Base-by-base conservation (phyloP, 2,888 invertebrate species). In the Caenorhabditis becei region DNA sequence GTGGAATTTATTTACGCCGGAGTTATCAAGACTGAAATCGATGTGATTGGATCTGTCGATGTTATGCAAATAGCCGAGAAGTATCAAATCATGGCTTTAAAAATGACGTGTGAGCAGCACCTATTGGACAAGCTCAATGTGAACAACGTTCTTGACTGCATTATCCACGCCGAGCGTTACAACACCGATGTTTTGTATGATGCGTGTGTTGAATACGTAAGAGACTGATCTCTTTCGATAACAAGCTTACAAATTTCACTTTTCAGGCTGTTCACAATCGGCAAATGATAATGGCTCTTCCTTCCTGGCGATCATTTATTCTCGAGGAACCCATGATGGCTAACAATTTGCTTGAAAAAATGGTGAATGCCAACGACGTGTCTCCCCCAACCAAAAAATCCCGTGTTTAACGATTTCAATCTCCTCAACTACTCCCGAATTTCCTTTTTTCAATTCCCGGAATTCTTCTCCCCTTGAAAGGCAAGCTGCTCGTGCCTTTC, bases 231-330 rank as follows among this genome's bases (percentile, higher is more conserved):
- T 32, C 32, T 32, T 32, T n/a, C n/a, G n/a, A n/a, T n/a, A n/a
- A n/a, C n/a, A n/a, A n/a, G n/a, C n/a, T n/a, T n/a, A n/a, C n/a
- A n/a, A n/a, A 72, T 35, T 80, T 70, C 32, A n/a, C 24, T 1
- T 62, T 82, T 0, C 51, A 82, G 82, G 58, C 66, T 10, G 65
- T 77, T 41, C 61, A 77, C 20, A 82, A 88, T 65, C 79, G 83
- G 2, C 71, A 63, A 18, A 61, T 74, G 53, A 79, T 90, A 23
- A 70, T 89, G 78, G 71, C 58, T 7, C 83, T 86, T n/a, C 79
- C 82, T 8, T 80, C 85, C 7, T 87, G 96, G 97, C 91, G 97
- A 97, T 77, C 97, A 92, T 92, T 99, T 97, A 91, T 97, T 97
- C n/a, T 94, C 93, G 91, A 94, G 95, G 86, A 97, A 59, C 85